A percentile compares a stretch with the other conserved stretches of the same genome.
phyloP scores from a whole-genome alignment of 2,888 invertebrate species.

The Halocaridina rubra region DNA sequence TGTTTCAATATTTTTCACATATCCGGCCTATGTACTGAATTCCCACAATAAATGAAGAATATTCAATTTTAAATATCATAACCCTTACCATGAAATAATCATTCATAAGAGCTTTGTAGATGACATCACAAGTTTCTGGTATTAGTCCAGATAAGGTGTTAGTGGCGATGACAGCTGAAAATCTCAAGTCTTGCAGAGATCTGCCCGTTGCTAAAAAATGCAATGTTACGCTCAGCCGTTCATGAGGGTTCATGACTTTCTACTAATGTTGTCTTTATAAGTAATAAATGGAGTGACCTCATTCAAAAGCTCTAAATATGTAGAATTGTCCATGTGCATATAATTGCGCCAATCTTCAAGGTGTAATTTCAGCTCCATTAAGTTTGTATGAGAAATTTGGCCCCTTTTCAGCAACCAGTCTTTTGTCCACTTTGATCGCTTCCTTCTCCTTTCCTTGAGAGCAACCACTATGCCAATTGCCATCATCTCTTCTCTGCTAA shows the following conservation, averaged over 20 bases:
- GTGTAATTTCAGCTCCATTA: constrained; percentile 24
- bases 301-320: constrained; percentile 6
- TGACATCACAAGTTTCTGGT: constrained; percentile 18
- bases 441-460: not conserved
- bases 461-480: constrained; percentile 16
- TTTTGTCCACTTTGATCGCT: not conserved
- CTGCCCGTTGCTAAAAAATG: constrained; percentile 29
- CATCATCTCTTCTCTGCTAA: constrained; percentile 2
- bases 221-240: constrained; percentile 29
- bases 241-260: constrained; percentile 35
- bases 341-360: constrained; percentile 1
- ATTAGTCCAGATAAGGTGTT: not conserved
- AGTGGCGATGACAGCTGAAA: constrained; percentile 10
- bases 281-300: constrained; percentile 9
- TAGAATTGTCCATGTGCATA: constrained; percentile 2
- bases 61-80: constrained; percentile 12
- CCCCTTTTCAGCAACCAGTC: not conserved
- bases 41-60: constrained; percentile 28
- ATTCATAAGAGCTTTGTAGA: not conserved
- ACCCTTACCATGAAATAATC: constrained; percentile 21
- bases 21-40: constrained; percentile 6
- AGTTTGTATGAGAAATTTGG: constrained; percentile 26
- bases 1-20: constrained; percentile 32
- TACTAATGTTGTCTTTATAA: constrained; percentile 21
- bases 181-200: not conserved